phyloP scores from a whole-genome alignment of 2,888 invertebrate species.

The Tipula lateralis region DNA sequence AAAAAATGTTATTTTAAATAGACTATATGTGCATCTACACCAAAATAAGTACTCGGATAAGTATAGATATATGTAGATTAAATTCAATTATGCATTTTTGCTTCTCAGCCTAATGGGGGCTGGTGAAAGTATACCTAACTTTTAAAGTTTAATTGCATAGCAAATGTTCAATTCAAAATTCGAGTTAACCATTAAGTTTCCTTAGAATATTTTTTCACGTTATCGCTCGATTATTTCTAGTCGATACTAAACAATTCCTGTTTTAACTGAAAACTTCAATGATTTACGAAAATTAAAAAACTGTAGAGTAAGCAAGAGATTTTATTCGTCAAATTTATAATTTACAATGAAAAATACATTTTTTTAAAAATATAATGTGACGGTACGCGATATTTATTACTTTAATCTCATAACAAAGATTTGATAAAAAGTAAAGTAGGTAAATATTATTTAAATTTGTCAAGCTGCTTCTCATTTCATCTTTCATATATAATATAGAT shows the following conservation, averaged over 20 bases:
- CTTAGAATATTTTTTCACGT: background rate
- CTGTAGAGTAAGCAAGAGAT: background rate
- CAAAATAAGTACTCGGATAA: background rate
- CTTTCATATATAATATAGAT: background rate
- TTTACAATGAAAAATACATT: background rate
- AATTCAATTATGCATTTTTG: too few species aligned
- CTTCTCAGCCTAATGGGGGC: too few species aligned
- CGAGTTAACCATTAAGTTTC: background rate
- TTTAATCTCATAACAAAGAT: background rate
- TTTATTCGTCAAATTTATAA: background rate
- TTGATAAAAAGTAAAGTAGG: background rate
- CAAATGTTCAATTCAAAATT: too few species aligned
- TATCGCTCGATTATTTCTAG: background rate
- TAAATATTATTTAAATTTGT: background rate
- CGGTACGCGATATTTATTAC: background rate
- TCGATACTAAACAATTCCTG: background rate
- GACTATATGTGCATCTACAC: background rate
- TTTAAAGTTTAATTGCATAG: background rate
- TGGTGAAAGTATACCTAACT: background rate
- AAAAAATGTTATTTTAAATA: background rate
- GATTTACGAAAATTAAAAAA: background rate
- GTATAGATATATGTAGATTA: too few species aligned
- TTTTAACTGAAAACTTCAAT: background rate
- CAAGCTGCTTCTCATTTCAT: constrained; percentile 3
- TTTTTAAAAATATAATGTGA: background rate